Percentiles rank a stretch among this genome's conserved stretches.
Evolutionary conservation across 2,113 vertebrate species (phyloP).

Genomic region (Campylomormyrus numenius): DNA sequence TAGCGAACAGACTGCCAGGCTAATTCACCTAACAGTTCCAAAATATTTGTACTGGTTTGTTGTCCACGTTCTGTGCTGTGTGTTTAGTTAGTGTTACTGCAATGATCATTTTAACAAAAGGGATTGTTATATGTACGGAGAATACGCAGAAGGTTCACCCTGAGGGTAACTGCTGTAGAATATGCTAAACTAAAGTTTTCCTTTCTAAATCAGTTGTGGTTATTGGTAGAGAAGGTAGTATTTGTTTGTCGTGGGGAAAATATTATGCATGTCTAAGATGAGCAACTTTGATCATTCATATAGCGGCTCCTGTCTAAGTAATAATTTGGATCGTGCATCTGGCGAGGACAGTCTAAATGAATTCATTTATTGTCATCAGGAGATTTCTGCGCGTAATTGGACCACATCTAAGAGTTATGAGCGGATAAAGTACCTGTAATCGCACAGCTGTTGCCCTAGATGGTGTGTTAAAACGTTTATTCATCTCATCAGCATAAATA

Average conservation of each 20-base stretch:
- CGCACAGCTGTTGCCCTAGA: slow-evolving; percentile 13
- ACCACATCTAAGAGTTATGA: slow-evolving; percentile 25
- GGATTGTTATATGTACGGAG: background rate
- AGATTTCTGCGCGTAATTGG: slow-evolving; percentile 28
- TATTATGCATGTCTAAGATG: background rate
- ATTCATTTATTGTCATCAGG: slow-evolving; percentile 29
- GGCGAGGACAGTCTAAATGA: slow-evolving; percentile 26
- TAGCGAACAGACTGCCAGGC: background rate
- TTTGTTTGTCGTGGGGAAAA: background rate
- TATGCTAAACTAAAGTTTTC: background rate
- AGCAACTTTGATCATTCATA: background rate
- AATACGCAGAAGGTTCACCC: background rate
- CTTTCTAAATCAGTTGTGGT: background rate
- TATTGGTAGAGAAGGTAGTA: background rate
- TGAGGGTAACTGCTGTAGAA: background rate
- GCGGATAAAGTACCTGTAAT: slow-evolving; percentile 16
- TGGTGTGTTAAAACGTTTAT: background rate
- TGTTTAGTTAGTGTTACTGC: background rate
- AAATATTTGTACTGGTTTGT: background rate
- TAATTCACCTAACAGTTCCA: background rate
- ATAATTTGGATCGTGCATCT: slow-evolving; percentile 23
- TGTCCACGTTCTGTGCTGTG: background rate
- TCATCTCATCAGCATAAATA: slow-evolving; percentile 3
- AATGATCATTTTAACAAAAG: background rate
- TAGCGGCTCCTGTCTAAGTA: background rate